Evolutionary conservation across 2,888 invertebrate genomes (phyloP).

Genomic region (Ferdinandea cuprea): DNA sequence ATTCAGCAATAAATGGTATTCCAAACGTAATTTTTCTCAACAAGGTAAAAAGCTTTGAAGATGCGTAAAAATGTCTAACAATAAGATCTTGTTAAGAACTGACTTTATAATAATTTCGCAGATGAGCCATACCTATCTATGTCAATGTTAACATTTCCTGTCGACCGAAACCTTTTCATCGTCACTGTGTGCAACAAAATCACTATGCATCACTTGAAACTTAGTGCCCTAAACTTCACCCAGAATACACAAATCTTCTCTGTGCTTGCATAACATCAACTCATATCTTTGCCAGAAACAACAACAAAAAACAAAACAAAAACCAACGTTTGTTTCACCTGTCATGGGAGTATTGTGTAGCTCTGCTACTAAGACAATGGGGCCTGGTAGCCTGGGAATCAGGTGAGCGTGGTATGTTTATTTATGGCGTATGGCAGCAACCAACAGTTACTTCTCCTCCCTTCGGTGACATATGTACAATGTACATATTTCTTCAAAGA

Average conservation of each 20-base stretch:
- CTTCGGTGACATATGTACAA: constrained; percentile 58
- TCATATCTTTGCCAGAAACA: constrained; percentile 61
- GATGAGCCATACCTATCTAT: no score
- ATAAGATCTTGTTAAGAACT: no score
- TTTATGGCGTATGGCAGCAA: constrained; percentile 55
- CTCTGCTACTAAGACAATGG: constrained; percentile 60
- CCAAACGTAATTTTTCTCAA: no score
- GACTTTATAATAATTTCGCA: no score
- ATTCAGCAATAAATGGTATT: no score
- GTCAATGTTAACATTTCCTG: background rate
- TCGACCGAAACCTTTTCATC: background rate
- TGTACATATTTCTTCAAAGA: constrained; percentile 48
- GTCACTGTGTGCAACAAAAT: constrained; percentile 12
- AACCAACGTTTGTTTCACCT: constrained; percentile 69
- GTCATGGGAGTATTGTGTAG: constrained; percentile 37
- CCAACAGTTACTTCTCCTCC: constrained; percentile 33
- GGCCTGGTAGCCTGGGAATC: constrained; percentile 67
- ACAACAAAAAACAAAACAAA: no score
- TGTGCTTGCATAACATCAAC: constrained; percentile 59
- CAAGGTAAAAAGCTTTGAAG: no score
- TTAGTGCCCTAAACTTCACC: constrained; percentile 46
- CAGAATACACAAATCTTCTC: constrained; percentile 44
- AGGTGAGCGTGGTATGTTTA: constrained; percentile 57
- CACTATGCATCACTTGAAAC: constrained; percentile 25
- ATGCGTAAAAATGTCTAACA: no score